These are phyloP conservation scores for Rhynchotus rufescens DNA, from an alignment of 2,797 vertebrate species.

Conservation along the genomic window DNA sequence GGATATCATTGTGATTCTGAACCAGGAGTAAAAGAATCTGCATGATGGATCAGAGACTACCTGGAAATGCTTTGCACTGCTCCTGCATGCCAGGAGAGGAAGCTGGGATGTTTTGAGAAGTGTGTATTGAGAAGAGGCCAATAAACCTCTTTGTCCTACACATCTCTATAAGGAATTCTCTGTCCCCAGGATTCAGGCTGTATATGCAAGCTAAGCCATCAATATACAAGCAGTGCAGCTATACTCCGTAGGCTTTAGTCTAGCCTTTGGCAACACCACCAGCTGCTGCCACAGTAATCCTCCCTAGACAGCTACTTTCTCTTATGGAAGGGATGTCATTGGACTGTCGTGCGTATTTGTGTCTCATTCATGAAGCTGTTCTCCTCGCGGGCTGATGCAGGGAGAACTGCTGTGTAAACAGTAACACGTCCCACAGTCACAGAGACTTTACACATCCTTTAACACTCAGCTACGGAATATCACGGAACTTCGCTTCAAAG, in stretches of 20 bases:
- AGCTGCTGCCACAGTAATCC: conserved; percentile 9
- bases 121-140: not conserved
- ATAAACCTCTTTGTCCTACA: not conserved
- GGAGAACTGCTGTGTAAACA: not conserved
- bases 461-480: not conserved
- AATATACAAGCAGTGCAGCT: not conserved
- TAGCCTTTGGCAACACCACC: not conserved
- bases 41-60: not conserved
- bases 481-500: not conserved
- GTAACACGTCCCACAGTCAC: not conserved
- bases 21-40: not conserved
- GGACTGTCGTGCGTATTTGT: not conserved
- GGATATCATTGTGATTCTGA: not conserved
- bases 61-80: not conserved
- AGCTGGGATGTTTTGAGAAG: not conserved
- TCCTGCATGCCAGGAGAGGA: not conserved
- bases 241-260: not conserved
- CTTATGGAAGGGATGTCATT: not conserved
- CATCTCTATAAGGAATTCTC: not conserved
- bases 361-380: not conserved
- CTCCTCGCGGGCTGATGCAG: not conserved
- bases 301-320: not conserved
- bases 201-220: not conserved
- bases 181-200: not conserved
- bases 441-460: not conserved